phyloP scores from a whole-genome alignment of 2,888 invertebrate genomes.

The Protonemura montana region DNA sequence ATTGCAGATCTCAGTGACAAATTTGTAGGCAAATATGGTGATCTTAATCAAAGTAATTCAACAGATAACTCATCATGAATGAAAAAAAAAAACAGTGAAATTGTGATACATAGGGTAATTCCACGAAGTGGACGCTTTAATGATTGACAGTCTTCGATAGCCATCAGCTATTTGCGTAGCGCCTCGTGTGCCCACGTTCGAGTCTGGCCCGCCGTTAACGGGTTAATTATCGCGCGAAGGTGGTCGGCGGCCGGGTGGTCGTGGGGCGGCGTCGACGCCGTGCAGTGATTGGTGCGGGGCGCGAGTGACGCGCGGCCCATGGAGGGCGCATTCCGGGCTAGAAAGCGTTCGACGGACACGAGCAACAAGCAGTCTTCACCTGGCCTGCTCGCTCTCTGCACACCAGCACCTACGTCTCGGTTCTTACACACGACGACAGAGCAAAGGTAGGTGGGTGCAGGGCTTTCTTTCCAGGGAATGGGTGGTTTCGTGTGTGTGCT shows the following conservation, averaged over 20 bases:
- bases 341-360: neutral
- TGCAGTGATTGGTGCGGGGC: conserved; percentile 18
- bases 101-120: too few relatives aligned
- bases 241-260: neutral
- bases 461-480: too few relatives aligned
- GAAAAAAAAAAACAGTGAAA: too few relatives aligned
- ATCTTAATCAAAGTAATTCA: too few relatives aligned
- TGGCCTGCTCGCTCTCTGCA: neutral
- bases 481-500: too few relatives aligned
- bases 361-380: conserved; percentile 33
- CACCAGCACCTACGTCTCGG: neutral
- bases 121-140: neutral
- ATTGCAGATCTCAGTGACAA: too few relatives aligned
- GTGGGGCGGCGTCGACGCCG: neutral
- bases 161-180: neutral
- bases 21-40: too few relatives aligned
- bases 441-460: neutral
- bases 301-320: conserved; percentile 13
- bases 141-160: neutral
- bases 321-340: conserved; percentile 17
- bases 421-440: neutral
- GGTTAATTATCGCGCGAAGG: neutral
- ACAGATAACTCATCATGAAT: too few relatives aligned
- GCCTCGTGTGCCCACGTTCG: neutral
- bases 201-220: neutral